Evolutionary conservation across 2,888 invertebrate genomes (phyloP), one percentile per base, ranked within the genome.

Genomic region (Cordylochernes scorpioides): DNA sequence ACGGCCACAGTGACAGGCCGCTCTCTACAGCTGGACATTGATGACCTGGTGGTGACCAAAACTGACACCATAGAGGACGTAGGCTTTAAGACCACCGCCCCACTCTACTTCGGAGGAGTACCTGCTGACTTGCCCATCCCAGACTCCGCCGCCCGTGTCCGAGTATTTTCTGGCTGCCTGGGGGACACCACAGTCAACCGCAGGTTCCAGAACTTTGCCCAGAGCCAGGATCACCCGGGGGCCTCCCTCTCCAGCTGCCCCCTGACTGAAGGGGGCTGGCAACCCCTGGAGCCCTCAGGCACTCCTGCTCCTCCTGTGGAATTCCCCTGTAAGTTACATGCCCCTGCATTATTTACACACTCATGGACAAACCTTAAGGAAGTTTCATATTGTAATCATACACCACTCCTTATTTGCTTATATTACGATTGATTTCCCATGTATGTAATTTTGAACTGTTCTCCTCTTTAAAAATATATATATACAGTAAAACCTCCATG

Each of bases 111-210:
- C 37, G 91, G 86, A n/a, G 82, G 82, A 1, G 53, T 77, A 2
- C 74, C 77, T 3, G 57, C 59, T 1, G 58, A 58, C 7, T 62
- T 62, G 35, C 54, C 58, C 5, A 55, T 64, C 0, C 48, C 59
- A 3, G 63, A 62, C 4, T 60, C 59, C 6, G 51, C 65, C 1
- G 38, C 32, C 2, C 27, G 29, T 4, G 39, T 36, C 18, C 56
- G 58, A 4, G 63, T 71, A 3, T 80, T 86, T 49, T 58, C 63
- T 15, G 94, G 94, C 2, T 94, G 94, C 53, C 68, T 97, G 24
- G 80, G 77, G 1, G 91, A 94, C 51, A 72, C 78, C 1, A 80
- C 78, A 0, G 57, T 88, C 29, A 84, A 88, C 49, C 74, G 73
- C 2, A 62, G 64, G 32, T 66, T 69, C 28, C 60, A 75, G 27